Conservation (phyloP, 1,140 invertebrate genomes). For the Diorhabda carinulata region DNA sequence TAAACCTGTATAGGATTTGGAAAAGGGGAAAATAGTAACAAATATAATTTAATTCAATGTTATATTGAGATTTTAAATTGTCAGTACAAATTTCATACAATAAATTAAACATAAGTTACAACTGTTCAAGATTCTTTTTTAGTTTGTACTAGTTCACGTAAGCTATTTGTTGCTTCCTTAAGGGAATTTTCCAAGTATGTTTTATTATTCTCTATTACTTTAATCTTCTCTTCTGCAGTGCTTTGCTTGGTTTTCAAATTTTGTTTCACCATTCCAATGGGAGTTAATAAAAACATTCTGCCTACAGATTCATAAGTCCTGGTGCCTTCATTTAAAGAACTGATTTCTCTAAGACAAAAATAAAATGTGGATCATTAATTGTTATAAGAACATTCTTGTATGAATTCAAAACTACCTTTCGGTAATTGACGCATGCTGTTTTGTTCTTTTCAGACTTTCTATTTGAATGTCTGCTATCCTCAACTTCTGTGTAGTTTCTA, state of each 20-base stretch:
- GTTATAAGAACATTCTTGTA: no score
- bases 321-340: conserved; percentile 34
- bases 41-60: no score
- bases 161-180: conserved; percentile 80
- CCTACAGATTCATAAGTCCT: conserved; percentile 71
- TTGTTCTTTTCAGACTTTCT: conserved; percentile 62
- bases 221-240: conserved; percentile 66
- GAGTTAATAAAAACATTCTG: conserved; percentile 76
- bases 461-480: conserved; percentile 77
- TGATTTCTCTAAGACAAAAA: conserved; percentile 43
- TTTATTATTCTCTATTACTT: conserved; percentile 71
- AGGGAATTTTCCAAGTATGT: conserved; percentile 70
- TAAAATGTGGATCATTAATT: no score
- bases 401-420: conserved; percentile 48
- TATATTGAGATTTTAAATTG: no score
- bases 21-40: no score
- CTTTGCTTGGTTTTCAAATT: conserved; percentile 61
- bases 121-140: conserved; percentile 50
- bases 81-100: no score
- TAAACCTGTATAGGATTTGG: no score
- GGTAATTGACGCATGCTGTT: conserved; percentile 69
- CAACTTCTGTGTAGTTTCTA: conserved; percentile 75
- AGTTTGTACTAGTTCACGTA: conserved; percentile 78
- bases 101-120: no score
- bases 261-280: conserved; percentile 60